Base-by-base conservation (phyloP, 2,797 vertebrate species). In the Alca torda region DNA sequence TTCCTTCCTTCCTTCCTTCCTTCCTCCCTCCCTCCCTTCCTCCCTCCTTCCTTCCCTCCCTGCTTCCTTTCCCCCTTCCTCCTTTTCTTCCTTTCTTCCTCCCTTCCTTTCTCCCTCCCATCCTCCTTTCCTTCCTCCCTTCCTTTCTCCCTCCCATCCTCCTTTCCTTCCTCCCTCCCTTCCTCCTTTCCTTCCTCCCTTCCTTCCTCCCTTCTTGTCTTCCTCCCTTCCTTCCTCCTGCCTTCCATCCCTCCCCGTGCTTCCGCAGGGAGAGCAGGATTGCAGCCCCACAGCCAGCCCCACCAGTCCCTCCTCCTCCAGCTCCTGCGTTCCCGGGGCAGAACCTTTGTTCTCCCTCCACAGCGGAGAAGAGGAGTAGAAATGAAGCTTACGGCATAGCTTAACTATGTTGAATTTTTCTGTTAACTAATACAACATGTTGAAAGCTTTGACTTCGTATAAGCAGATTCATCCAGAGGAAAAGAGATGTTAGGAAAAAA, bases 341-440 rank as follows among this genome's bases (percentile, higher is more conserved):
- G 54, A 79, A 93, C 35, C 63, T 96, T 96, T 93, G 43, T 86
- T 95, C 48, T 87, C 61, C 63, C 54, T 85, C 76, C 9, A 3
- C 65, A 59, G 86, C 19, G 7, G 51, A 93, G 90, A 70, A 88
- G 51, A 92, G 33, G 30, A 82, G 43, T 23, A 88, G 77, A 67
- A 74, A 85, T 82, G 69, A 67, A 92, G 79, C 92, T 97, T 95
- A 95, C 20, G 1, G 80, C 94, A 95, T 93, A 81, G 89, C 79
- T 94, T 64, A 96, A 53, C 87, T 78, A 94, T 95, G 95, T 86
- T 90, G 94, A 96, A 86, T 93, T 93, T 94, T 94, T 70, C 85
- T 39, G 89, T 84, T 97, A 97, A 97, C 96, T 78, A 93, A 87
- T 97, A 80, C 93, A 98, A 94, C 91, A 97, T 97, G 96, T 96